Evolutionary conservation across 2,888 invertebrate species (phyloP).

Genomic region (Drymonia ruficornis): DNA sequence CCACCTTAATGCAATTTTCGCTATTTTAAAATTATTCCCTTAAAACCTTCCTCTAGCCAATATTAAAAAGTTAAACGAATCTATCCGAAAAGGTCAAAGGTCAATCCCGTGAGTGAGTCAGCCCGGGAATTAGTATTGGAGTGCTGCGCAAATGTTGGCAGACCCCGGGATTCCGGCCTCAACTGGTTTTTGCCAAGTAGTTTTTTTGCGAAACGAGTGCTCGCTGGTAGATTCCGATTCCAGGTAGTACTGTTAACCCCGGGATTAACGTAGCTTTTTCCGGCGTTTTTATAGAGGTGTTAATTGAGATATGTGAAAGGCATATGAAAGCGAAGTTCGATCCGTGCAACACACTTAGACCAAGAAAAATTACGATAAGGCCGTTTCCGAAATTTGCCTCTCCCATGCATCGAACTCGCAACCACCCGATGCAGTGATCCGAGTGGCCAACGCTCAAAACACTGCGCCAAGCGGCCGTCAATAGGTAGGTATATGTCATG

Average conservation of each 20-base stretch:
- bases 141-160: slow-evolving; percentile 41
- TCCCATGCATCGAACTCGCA: no score
- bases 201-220: slow-evolving; percentile 8
- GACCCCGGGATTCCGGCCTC: slow-evolving; percentile 14
- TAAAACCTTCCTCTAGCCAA: no score
- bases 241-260: not conserved
- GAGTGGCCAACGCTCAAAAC: no score
- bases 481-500: no score
- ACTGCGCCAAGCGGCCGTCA: no score
- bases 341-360: no score
- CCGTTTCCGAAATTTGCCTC: no score
- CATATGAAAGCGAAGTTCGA: no score
- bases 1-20: no score
- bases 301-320: not conserved
- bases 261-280: not conserved
- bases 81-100: slow-evolving; percentile 16
- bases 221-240: slow-evolving; percentile 3
- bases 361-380: no score
- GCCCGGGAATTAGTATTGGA: slow-evolving; percentile 32
- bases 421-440: no score
- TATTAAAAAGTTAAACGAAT: slow-evolving; percentile 7
- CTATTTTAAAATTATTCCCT: no score
- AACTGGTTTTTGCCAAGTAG: not conserved
- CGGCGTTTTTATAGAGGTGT: not conserved
- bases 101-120: slow-evolving; percentile 25